A percentile compares a stretch with the other conserved stretches of the same genome.
phyloP scores from a whole-genome alignment of 92 coral and sea anemone genomes.

The Zoanthus solanderi region DNA sequence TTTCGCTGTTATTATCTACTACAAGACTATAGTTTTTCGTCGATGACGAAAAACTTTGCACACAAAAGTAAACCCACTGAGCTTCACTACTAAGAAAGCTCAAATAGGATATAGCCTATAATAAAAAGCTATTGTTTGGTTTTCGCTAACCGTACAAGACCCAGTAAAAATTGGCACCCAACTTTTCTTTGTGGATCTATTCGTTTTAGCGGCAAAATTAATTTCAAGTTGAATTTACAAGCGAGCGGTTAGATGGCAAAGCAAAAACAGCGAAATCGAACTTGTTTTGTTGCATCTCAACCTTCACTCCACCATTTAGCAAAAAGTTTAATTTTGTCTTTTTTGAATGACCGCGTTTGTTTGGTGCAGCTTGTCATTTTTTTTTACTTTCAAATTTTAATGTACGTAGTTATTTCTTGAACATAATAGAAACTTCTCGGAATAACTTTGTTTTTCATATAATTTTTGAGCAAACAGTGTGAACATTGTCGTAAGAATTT shows the following conservation, averaged over 20 bases:
- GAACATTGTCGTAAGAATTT: neutral
- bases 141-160: neutral
- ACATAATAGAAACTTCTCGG: neutral
- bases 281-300: slow-evolving; percentile 8
- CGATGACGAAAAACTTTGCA: slow-evolving; percentile 35
- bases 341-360: neutral
- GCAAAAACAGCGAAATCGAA: slow-evolving; percentile 16
- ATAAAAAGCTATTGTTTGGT: slow-evolving; percentile 35
- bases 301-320: neutral
- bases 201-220: slow-evolving; percentile 23
- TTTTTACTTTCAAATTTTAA: neutral
- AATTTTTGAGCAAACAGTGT: neutral
- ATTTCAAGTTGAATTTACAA: neutral
- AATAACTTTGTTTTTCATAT: neutral
- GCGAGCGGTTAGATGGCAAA: neutral
- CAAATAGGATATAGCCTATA: slow-evolving; percentile 22
- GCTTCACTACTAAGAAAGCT: slow-evolving; percentile 23
- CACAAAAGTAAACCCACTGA: slow-evolving; percentile 42
- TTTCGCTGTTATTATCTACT: slow-evolving; percentile 14
- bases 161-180: slow-evolving; percentile 21
- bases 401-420: neutral
- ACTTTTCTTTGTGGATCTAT: neutral
- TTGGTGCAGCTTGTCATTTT: neutral
- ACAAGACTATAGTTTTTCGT: slow-evolving; percentile 36
- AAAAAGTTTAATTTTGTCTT: slow-evolving; percentile 19